Evolutionary conservation across 1,140 invertebrate species (phyloP).

Genomic region (Alviniconcha marisindica): DNA sequence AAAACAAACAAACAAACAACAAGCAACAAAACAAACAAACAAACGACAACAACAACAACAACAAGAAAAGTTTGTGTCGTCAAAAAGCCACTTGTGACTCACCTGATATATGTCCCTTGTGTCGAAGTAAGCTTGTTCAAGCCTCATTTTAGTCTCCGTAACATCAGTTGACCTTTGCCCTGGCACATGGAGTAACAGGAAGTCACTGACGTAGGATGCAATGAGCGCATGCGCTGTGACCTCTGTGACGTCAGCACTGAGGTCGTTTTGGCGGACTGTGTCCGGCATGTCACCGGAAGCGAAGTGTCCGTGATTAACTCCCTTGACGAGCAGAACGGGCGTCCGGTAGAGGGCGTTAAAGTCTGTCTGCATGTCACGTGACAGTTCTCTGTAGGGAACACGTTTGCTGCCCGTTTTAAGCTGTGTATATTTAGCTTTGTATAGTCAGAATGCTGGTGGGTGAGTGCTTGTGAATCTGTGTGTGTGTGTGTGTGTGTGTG

Average conservation of each 20-base stretch:
- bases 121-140: neutral
- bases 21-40: neutral
- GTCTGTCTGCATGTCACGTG: slow-evolving; percentile 32
- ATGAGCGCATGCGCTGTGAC: slow-evolving; percentile 40
- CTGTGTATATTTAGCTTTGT: no score
- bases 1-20: neutral
- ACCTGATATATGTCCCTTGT: neutral
- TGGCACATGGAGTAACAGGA: slow-evolving; percentile 35
- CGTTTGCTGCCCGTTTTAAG: neutral
- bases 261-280: slow-evolving; percentile 47
- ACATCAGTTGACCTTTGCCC: neutral
- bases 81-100: neutral
- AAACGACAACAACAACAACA: neutral
- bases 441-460: no score
- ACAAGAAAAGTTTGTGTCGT: neutral
- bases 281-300: slow-evolving; percentile 53
- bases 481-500: no score
- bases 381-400: slow-evolving; percentile 44
- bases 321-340: slow-evolving; percentile 50
- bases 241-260: slow-evolving; percentile 40
- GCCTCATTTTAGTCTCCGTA: neutral
- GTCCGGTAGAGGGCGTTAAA: slow-evolving; percentile 28
- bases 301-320: slow-evolving; percentile 55
- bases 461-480: no score
- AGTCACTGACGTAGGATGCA: slow-evolving; percentile 29